Base-by-base conservation (phyloP, 2,888 invertebrate species). In the Synergus gifuensis region DNA sequence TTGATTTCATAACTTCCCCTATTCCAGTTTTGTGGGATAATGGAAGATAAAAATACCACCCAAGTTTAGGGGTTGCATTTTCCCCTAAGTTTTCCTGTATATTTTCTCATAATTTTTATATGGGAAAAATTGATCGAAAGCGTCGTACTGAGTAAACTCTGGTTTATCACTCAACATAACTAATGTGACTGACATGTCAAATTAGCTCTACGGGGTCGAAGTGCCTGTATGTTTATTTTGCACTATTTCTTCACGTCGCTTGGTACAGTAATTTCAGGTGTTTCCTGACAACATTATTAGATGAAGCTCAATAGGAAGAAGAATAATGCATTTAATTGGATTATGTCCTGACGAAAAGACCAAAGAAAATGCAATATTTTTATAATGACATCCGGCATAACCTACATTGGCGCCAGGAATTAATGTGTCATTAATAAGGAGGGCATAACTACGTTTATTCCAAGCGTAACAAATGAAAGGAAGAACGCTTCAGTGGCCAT, bases 401-500 rank as follows among this genome's bases (percentile, higher is more conserved):
- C 54, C 73, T 73, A 73, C 54, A 54, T 73, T 73, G 73, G 54
- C 73, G 73, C 73, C 54, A 73, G 54, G 36, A 73, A 73, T 73
- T 73, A 73, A 54, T 40, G 73, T 73, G 40, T 73, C 36, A 73
- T 73, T 73, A 58, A 73, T 73, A 73, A 73, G 54, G 58, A 73
- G 73, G 73, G 49, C 54, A 73, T 73, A 73, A 54, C 73, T 36
- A 73, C 8, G 18, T 54, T 36, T 18, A 73, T 54, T 54, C 49
- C 73, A 73, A 58, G 73, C 73, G 73, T 73, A 58, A 58, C 73
- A 73, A 73, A 73, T 73, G 73, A 73, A 73, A 54, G 73, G 73
- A 73, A 73, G 54, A 54, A 73, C 73, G 73, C 18, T 73, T 73
- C 54, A 73, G 73, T 73, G 73, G 58, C 54, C 73, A 73, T 36